Evolutionary conservation across 2,888 invertebrate species (phyloP), one percentile per base, ranked within the genome.

Genomic region (Agrochola circellaris): DNA sequence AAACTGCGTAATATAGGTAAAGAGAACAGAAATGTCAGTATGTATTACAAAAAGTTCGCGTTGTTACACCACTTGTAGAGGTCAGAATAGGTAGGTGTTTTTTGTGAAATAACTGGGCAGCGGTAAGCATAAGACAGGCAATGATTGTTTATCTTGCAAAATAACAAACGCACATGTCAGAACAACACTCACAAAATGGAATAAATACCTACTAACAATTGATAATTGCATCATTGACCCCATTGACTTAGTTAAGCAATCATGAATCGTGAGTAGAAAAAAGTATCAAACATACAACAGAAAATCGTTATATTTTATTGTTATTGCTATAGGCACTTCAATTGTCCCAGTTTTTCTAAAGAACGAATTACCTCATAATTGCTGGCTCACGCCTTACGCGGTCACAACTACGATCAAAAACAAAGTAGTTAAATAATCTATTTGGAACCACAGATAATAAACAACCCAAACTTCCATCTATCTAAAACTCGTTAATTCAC

Each of bases 401-500:
- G 51, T 54, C n/a, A n/a, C 38, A 68, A 62, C n/a, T 42, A 20
- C 54, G 15, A 42, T 48, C 20, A 61, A 61, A 70, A 72, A 68
- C 15, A 2, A 45, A 76, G 61, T 62, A 11, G 34, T 34, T 34
- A 58, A 67, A 60, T 75, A 72, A 77, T 34, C 30, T 60, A 64
- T 56, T 70, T 69, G 42, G 0, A 51, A 38, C 2, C 23, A 26
- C 68, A 51, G 23, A 51, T 51, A 65, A 61, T 65, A 58, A 56
- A 56, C 3, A 60, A n/a, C 42, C 34, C 20, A 65, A 69, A 69
- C 42, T 68, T 76, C 45, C 67, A 65, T 69, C 73, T 60, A 74
- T 82, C 69, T 62, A 72, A 84, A 79, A 67, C 70, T 84, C 73
- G 60, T 75, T 76, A 79, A 58, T 56, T 34, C 30, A 64, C 60